Evolutionary conservation across 2,113 vertebrate species (phyloP).

Genomic region (Emberiza fucata): DNA sequence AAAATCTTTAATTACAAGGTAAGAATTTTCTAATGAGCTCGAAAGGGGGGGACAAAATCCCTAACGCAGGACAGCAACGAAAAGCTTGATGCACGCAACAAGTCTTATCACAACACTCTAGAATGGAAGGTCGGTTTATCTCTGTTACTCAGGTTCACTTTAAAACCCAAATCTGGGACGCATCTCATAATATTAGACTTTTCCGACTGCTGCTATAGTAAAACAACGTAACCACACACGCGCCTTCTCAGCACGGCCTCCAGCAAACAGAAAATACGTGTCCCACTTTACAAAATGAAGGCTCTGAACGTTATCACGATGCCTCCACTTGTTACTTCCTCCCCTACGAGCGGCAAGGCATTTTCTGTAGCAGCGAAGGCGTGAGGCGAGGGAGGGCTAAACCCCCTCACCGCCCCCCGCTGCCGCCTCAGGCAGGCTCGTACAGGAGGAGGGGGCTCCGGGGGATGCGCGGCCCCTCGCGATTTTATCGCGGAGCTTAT

Average conservation of each 20-base stretch:
- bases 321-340: neutral
- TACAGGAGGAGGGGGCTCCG: neutral
- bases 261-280: fast-evolving
- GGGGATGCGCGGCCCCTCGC: neutral
- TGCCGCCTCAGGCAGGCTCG: neutral
- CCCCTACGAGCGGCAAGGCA: fast-evolving
- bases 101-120: neutral
- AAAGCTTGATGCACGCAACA: neutral
- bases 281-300: neutral
- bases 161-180: neutral
- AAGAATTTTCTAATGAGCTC: neutral
- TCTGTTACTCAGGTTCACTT: neutral
- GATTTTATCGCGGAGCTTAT: neutral
- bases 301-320: fast-evolving
- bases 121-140: neutral
- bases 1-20: fast-evolving
- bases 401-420: fast-evolving
- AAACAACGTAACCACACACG: fast-evolving
- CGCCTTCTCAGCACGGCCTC: neutral
- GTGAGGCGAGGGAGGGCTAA: too few species aligned
- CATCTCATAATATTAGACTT: fast-evolving
- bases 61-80: fast-evolving
- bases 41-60: neutral
- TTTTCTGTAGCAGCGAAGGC: fast-evolving
- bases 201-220: too few species aligned